phyloP scores from a whole-genome alignment of 2,888 invertebrate genomes.

The Patella ulyssiponensis region DNA sequence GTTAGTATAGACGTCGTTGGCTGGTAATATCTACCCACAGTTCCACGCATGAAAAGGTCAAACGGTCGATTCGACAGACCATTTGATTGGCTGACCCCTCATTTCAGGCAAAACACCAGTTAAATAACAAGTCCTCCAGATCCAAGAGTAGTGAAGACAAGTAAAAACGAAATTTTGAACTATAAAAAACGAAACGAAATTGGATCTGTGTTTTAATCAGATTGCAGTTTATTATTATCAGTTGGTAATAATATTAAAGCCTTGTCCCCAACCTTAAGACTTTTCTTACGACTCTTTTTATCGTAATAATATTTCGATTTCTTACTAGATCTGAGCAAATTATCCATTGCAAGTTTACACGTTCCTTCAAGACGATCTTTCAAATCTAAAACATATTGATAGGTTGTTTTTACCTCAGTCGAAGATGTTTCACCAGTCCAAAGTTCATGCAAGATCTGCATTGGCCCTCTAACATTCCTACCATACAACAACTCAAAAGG shows the following conservation, averaged over 20 bases:
- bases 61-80: no score
- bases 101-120: no score
- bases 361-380: conserved; percentile 19
- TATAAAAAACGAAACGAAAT: no score
- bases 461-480: conserved; percentile 29
- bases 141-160: no score
- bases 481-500: conserved; percentile 36
- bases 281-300: conserved; percentile 21
- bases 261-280: conserved; percentile 31
- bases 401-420: conserved; percentile 4
- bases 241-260: conserved; percentile 39
- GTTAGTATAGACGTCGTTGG: no score
- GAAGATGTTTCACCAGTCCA: conserved; percentile 13
- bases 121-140: no score
- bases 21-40: no score
- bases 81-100: no score
- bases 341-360: conserved; percentile 29
- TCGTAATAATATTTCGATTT: conserved; percentile 31
- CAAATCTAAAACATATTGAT: conserved; percentile 24
- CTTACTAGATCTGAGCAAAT: conserved; percentile 13
- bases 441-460: conserved; percentile 24
- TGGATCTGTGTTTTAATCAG: no score
- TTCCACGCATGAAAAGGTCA: no score
- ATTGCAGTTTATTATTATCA: conserved; percentile 36
- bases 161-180: no score